These are phyloP conservation scores for Didymodactylos carnosus DNA, from an alignment of 2,888 invertebrate genomes.

Conservation along the genomic window DNA sequence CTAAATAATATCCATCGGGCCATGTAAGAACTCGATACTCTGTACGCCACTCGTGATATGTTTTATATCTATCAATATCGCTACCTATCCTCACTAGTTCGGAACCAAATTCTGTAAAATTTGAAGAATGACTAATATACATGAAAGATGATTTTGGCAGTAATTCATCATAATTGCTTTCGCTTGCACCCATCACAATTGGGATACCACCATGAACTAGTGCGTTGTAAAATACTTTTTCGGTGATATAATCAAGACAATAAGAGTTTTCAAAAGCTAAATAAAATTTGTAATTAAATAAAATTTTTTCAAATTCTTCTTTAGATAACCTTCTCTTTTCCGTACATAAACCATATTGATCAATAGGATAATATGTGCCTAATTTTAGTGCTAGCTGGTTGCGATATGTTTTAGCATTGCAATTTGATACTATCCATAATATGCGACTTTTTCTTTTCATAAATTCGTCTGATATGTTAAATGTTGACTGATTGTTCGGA, in stretches of 20 bases:
- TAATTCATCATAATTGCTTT: neutral
- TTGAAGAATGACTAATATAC: neutral
- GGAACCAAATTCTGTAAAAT: neutral
- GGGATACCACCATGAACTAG: constrained; percentile 1
- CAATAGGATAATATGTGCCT: neutral
- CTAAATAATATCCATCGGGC: neutral
- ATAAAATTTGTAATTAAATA: constrained; percentile 5
- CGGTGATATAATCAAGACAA: constrained; percentile 11
- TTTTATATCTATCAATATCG: neutral
- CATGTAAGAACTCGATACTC: neutral
- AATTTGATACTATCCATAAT: constrained; percentile 11
- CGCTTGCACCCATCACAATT: neutral
- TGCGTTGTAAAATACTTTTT: constrained; percentile 4
- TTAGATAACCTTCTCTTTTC: neutral
- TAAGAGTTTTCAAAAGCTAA: constrained; percentile 10
- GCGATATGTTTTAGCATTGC: neutral
- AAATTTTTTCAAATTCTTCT: neutral
- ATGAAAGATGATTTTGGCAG: constrained; percentile 6
- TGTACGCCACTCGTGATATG: neutral
- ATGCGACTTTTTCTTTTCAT: neutral
- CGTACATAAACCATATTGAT: constrained; percentile 2
- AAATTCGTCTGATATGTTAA: neutral
- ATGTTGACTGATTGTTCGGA: neutral
- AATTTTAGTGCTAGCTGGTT: neutral
- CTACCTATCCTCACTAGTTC: neutral